Percentiles rank a stretch among this genome's conserved stretches.
These are phyloP conservation scores for Aldabrachelys gigantea DNA, from an alignment of 2,113 vertebrate species.

Conservation along the genomic window DNA sequence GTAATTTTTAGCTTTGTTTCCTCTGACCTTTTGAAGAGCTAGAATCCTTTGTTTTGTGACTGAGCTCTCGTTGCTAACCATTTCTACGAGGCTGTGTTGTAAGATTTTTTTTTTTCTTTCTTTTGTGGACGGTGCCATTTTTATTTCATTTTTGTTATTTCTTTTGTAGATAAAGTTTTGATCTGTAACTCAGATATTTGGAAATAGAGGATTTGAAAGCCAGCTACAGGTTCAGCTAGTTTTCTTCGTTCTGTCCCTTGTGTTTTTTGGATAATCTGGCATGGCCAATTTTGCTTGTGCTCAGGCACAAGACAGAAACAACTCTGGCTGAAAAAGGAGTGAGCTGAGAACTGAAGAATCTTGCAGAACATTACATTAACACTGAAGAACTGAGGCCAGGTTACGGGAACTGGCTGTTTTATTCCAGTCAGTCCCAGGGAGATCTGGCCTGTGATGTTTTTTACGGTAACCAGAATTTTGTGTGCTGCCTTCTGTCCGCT, in stretches of 20 bases:
- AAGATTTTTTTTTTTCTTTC: conserved; percentile 53
- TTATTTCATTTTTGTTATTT: conserved; percentile 82
- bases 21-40: conserved; percentile 72
- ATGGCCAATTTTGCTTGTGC: conserved; percentile 40
- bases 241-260: conserved; percentile 76
- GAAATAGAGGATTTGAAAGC: conserved; percentile 72
- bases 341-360: conserved; percentile 65
- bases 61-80: conserved; percentile 59
- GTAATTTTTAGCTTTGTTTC: conserved; percentile 80
- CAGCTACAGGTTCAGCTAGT: conserved; percentile 69
- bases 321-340: conserved; percentile 69
- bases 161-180: conserved; percentile 83
- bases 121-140: conserved; percentile 84
- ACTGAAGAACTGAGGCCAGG: conserved; percentile 36
- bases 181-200: conserved; percentile 77
- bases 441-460: background rate
- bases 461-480: conserved; percentile 58
- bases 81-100: conserved; percentile 74
- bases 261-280: conserved; percentile 71
- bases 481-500: conserved; percentile 40
- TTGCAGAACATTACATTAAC: conserved; percentile 53
- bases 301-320: conserved; percentile 47
- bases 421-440: conserved; percentile 27
- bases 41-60: conserved; percentile 71
- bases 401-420: conserved; percentile 54